Base-by-base conservation (phyloP, 1,140 invertebrate genomes). In the Mactra quadrangularis region DNA sequence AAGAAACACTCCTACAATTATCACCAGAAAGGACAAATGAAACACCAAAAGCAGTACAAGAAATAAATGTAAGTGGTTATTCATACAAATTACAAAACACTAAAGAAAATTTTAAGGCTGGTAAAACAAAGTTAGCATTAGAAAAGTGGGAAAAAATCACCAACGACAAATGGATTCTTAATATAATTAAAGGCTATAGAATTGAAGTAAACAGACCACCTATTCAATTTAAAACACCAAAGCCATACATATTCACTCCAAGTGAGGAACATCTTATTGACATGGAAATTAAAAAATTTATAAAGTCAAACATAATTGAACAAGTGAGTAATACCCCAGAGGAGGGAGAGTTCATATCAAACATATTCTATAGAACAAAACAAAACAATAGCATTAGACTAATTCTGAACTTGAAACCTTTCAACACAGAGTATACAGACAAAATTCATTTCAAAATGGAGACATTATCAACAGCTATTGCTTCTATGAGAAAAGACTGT, bases 391-490 rank as follows among this genome's bases (percentile, higher is more conserved):
- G 27, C 4, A 52, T 71, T 1, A 50, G 66, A 52, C 17, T 71
- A 7, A 74, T 74, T 9, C 22, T 74, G 19, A 74, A 74, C 31
- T 25, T 74, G 11, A 74, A 74, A 74, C 29, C 29, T 11, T 70
- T 70, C 33, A 70, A 70, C 25, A 17, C 4, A 50, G 45, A 50
- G 27, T 70, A 50, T 22, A 70, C 25, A 19, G 25, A 47, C 22
- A 33, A 29, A 62, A n/a, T 7, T 27, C 19, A 19, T 83, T 85
- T 85, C 71, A 85, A 76, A 59, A 85, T 85, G 84, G 84, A 85
- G 50, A 62, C 60, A 15, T 41, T 78, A 19, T 47, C 71, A 22
- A 45, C 53, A 38, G 66, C 71, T 7, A 38, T 27, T 25, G 52
- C 77, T 50, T 13, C 60, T n/a, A 57, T 82, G 17, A 19, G 57